A percentile compares a stretch with the other conserved stretches of the same genome.
phyloP scores from a whole-genome alignment of 2,797 vertebrate species.

The Myotis findleyi region DNA sequence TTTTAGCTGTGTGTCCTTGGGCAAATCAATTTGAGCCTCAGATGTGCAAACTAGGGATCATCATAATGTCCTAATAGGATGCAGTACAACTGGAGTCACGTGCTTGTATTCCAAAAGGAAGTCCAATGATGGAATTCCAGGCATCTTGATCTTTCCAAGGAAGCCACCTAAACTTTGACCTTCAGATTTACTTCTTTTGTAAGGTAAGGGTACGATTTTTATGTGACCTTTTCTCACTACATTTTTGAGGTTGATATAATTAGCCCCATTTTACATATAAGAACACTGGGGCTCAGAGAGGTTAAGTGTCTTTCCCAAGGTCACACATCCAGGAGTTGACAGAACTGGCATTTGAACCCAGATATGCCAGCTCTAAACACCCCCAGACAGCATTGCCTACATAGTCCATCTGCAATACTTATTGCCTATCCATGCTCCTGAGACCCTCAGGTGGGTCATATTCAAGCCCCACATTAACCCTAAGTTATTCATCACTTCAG shows the following conservation, averaged over 20 bases:
- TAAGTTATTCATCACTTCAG: conserved; percentile 27
- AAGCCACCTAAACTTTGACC: background rate
- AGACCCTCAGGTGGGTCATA: background rate
- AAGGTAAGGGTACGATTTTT: background rate
- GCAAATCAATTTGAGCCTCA: background rate
- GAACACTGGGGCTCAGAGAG: background rate
- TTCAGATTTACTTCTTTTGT: background rate
- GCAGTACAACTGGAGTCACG: background rate
- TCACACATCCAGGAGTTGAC: background rate
- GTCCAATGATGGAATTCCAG: background rate
- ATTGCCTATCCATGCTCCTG: background rate
- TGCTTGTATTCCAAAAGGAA: background rate
- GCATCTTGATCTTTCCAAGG: background rate
- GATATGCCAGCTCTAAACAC: background rate
- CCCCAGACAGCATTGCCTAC: background rate
- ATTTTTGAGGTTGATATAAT: background rate
- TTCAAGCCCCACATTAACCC: background rate
- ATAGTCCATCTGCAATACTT: background rate
- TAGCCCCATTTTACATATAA: background rate
- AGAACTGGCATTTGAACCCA: background rate
- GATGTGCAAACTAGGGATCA: background rate
- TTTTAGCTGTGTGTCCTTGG: background rate
- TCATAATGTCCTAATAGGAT: background rate
- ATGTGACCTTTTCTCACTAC: background rate
- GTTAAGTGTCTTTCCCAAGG: background rate